Conservation (phyloP, 2,113 vertebrate genomes). For the Sturnus vulgaris region DNA sequence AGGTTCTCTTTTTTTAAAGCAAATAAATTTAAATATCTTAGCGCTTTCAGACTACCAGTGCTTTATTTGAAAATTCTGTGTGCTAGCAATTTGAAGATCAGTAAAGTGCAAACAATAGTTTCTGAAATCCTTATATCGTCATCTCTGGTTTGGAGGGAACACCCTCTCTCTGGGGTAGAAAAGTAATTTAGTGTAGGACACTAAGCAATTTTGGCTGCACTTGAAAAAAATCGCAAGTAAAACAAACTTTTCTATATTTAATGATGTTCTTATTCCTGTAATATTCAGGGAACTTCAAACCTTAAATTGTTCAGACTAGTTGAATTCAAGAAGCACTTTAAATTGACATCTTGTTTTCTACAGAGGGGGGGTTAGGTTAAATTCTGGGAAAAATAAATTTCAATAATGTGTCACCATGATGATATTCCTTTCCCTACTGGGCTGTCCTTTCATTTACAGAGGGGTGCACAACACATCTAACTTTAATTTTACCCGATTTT, state of each 20-base stretch:
- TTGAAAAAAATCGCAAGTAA: neutral
- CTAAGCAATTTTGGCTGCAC: neutral
- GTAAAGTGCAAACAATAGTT: neutral
- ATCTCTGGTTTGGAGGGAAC: constrained; percentile 24
- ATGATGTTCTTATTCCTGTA: neutral
- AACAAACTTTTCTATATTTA: constrained; percentile 3
- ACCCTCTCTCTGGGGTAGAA: constrained; percentile 38
- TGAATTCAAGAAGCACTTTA: neutral
- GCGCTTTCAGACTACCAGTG: neutral
- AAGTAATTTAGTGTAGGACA: neutral
- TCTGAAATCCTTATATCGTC: neutral
- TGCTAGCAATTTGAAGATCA: neutral
- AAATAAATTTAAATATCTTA: neutral
- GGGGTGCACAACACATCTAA: neutral
- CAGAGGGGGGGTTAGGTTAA: neutral
- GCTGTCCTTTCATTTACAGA: neutral
- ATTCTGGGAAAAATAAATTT: neutral
- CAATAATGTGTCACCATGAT: accelerated
- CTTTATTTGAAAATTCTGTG: neutral
- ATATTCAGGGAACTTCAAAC: neutral
- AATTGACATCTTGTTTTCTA: neutral
- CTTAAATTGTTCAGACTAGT: neutral
- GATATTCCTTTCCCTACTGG: neutral
- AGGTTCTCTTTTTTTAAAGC: neutral
- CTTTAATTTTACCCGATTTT: neutral